Conservation (phyloP, 2,113 vertebrate genomes). For the Nesogale talazaci region DNA sequence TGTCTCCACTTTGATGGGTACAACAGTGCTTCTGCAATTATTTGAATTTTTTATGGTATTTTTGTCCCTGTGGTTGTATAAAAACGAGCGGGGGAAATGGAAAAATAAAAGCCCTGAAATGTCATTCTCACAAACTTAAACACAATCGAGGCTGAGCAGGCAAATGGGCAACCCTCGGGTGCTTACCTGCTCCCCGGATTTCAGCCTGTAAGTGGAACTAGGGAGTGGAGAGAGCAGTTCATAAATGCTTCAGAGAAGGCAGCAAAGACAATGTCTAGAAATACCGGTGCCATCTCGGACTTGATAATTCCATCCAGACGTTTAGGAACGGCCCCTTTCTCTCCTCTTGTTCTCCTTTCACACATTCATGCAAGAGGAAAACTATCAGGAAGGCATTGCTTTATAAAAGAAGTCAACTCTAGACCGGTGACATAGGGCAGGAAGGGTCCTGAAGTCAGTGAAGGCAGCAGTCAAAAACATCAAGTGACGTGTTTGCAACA, state of each 20-base stretch:
- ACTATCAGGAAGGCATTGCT: neutral
- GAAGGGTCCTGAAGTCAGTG: neutral
- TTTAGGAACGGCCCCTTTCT: neutral
- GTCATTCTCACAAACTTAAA: conserved; percentile 62
- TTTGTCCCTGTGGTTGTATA: conserved; percentile 55
- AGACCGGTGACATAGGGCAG: neutral
- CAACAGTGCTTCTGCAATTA: conserved; percentile 45
- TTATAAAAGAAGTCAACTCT: neutral
- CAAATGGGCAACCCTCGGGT: neutral
- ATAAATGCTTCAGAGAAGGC: neutral
- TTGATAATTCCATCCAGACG: neutral
- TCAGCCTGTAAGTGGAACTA: conserved; percentile 36
- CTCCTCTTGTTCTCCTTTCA: neutral
- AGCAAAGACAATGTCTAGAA: neutral
- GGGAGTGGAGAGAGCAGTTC: neutral
- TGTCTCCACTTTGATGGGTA: conserved; percentile 49
- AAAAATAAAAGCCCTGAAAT: conserved; percentile 47
- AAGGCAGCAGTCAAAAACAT: neutral
- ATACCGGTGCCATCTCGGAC: neutral
- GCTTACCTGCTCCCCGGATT: neutral
- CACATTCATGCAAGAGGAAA: neutral
- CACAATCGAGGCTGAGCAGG: conserved; percentile 21
- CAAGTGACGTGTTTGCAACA: neutral
- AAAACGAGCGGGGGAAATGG: conserved; percentile 49
- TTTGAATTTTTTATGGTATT: conserved; percentile 57